Base-by-base conservation (phyloP, 2,113 vertebrate species). In the Phalacrocorax pelagicus region DNA sequence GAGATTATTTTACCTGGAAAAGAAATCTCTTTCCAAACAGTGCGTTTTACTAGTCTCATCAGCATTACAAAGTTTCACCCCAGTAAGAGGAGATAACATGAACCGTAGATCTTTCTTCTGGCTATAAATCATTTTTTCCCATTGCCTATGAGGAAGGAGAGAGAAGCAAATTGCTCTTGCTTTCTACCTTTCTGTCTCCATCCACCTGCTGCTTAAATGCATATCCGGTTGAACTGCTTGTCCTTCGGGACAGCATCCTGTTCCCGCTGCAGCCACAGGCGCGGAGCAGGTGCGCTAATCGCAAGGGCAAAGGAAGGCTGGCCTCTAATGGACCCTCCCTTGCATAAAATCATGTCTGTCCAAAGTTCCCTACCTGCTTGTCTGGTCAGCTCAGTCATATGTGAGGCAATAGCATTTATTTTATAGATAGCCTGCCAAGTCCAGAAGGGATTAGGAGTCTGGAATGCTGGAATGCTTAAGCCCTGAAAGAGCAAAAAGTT, bases 241-340 rank as follows among this genome's bases (percentile, higher is more conserved):
- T 32, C 18, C 40, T 77, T 73, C 3, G 4, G 27, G 46, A 34
- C 12, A 30, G 20, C 32, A 34, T 26, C 34, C 22, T 9, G 1
- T 17, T 46, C 23, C 24, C 32, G n/a, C 52, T 8, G 20, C 38
- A 61, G 54, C 54, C n/a, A 17, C 44, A 12, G 8, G 8, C 1
- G 4, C 30, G 40, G 46, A 52, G 30, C 10, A 77, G 54, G 15
- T 5, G 12, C 12, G 9, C 6, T 19, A 29, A 30, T 47, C 1
- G 0, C 0, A 0, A 12, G 22, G 26, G 21, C 0, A 8, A 58
- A 62, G 46, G 16, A 36, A 80, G 6, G 36, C 26, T 73, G 27
- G 4, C 70, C 22, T 40, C 12, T 24, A 54, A 24, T 14, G 10
- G 30, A 62, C 9, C 11, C 6, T 59, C 7, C 5, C 13, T 72